A percentile compares a stretch with the other conserved stretches of the same genome.
Evolutionary conservation across 2,888 invertebrate species (phyloP).

Genomic region (Acanthopleura granulata): DNA sequence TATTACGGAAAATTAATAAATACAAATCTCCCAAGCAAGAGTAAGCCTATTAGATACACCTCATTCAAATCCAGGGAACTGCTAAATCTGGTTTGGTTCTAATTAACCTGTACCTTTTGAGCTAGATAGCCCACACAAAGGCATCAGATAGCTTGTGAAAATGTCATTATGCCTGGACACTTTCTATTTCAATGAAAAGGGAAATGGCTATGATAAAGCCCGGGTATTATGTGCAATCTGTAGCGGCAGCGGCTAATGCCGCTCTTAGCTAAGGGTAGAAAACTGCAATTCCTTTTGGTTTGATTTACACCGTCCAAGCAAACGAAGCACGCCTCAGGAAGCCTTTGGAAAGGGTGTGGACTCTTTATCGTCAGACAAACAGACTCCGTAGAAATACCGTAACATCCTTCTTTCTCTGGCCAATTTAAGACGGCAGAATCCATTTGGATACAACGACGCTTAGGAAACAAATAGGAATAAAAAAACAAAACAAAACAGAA

Average conservation of each 20-base stretch:
- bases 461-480: no score
- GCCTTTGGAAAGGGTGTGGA: background rate
- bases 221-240: conserved; percentile 13
- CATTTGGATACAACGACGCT: no score
- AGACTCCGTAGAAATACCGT: conserved; percentile 8
- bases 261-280: background rate
- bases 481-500: no score
- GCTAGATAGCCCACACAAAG: conserved; percentile 13
- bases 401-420: background rate
- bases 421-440: background rate
- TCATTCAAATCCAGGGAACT: conserved; percentile 16
- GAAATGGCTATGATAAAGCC: conserved; percentile 16
- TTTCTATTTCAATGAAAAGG: conserved; percentile 13
- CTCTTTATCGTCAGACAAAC: background rate
- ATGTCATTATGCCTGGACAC: conserved; percentile 19
- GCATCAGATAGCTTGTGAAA: conserved; percentile 20
- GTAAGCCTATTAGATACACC: conserved; percentile 16
- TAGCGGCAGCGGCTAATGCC: background rate
- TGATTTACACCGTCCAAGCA: conserved; percentile 2
- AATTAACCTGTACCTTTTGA: conserved; percentile 19
- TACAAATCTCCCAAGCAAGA: conserved; percentile 14
- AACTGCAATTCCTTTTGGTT: conserved; percentile 1
- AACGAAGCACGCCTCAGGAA: background rate
- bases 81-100: conserved; percentile 20
- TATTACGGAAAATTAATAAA: conserved; percentile 20